phyloP scores from a whole-genome alignment of 2,888 invertebrate genomes.

The Temnothorax ravouxi region DNA sequence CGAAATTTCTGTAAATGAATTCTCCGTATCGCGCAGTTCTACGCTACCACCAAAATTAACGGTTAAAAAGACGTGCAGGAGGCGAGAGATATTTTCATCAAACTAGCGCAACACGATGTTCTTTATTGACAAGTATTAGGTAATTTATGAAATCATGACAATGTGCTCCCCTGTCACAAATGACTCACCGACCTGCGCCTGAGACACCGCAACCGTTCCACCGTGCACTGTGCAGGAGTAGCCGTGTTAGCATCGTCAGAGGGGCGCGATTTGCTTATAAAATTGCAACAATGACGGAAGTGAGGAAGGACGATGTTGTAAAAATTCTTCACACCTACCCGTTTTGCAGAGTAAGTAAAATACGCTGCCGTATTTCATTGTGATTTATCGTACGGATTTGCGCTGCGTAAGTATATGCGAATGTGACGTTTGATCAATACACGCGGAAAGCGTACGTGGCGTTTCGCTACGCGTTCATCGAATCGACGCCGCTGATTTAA shows the following conservation, averaged over 20 bases:
- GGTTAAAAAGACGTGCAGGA: slow-evolving; percentile 1
- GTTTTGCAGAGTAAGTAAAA: slow-evolving; percentile 87
- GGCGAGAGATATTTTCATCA: background rate
- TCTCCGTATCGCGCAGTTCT: background rate
- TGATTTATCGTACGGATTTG: background rate
- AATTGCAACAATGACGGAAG: slow-evolving; percentile 82
- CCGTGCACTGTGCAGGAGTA: background rate
- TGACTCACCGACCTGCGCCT: slow-evolving; percentile 67
- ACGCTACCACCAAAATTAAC: slow-evolving; percentile 21
- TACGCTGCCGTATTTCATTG: background rate
- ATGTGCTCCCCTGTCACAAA: background rate
- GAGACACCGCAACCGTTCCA: slow-evolving; percentile 62
- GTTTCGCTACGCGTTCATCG: background rate
- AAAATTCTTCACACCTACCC: slow-evolving; percentile 88
- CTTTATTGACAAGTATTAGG: background rate
- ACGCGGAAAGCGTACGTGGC: too few relatives aligned
- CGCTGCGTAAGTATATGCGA: background rate
- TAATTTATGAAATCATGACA: background rate
- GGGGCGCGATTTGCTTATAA: slow-evolving; percentile 50
- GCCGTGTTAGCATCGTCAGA: slow-evolving; percentile 26
- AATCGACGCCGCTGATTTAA: background rate
- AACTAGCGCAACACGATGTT: background rate
- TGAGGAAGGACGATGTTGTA: slow-evolving; percentile 86
- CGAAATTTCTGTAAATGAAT: background rate
- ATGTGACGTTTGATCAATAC: slow-evolving; percentile 55